phyloP scores from a whole-genome alignment of 2,797 vertebrate species.

The Falco concolor region DNA sequence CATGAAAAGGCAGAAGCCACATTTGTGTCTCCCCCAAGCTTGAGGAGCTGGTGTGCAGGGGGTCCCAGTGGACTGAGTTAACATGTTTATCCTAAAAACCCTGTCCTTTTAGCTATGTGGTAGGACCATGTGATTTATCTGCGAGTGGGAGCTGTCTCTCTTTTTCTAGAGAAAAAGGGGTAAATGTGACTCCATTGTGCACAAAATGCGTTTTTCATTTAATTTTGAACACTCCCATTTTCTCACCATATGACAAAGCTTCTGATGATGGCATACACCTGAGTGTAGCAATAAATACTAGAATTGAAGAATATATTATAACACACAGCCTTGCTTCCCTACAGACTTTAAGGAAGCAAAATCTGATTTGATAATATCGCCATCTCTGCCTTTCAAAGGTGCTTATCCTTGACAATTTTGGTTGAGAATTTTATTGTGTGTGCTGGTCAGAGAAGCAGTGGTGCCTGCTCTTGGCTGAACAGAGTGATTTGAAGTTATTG shows the following conservation, averaged over 20 bases:
- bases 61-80: neutral
- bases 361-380: neutral
- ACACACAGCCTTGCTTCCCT: neutral
- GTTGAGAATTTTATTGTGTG: neutral
- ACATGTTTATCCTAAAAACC: neutral
- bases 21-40: neutral
- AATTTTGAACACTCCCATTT: neutral
- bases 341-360: neutral
- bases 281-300: neutral
- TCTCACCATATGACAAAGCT: neutral
- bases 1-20: neutral
- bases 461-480: neutral
- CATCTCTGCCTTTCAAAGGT: neutral
- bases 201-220: neutral
- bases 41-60: neutral
- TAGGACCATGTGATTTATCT: neutral
- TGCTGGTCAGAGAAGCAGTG: neutral
- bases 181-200: neutral
- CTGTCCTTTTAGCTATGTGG: neutral
- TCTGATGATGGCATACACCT: neutral
- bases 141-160: neutral
- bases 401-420: neutral
- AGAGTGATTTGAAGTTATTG: conserved; percentile 22
- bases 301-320: neutral
- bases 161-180: neutral